These are phyloP conservation scores for Chironomus riparius DNA, from an alignment of 2,888 invertebrate species.

Conservation along the genomic window DNA sequence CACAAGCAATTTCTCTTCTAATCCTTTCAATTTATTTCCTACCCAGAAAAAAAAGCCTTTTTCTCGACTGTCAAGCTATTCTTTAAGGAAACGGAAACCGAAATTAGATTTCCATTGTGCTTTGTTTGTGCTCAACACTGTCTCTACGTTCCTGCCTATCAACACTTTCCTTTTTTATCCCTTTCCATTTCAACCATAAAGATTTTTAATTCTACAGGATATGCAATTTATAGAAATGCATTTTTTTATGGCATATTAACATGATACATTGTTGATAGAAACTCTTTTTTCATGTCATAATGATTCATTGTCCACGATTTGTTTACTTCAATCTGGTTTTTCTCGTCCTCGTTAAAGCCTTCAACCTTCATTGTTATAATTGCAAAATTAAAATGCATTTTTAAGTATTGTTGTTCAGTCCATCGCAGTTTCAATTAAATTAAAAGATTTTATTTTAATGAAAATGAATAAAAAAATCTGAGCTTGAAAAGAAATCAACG, in stretches of 20 bases:
- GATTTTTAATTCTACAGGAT: background rate
- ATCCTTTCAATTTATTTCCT: background rate
- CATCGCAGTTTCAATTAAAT: no score
- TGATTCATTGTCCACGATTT: background rate
- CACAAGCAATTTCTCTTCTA: background rate
- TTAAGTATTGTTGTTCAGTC: background rate
- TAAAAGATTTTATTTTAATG: no score
- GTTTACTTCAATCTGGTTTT: constrained; percentile 10
- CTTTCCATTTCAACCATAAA: background rate
- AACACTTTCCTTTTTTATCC: constrained; percentile 23
- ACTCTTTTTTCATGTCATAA: background rate
- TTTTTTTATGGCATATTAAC: background rate
- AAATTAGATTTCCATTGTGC: background rate
- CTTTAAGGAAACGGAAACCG: background rate
- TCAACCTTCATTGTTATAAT: background rate
- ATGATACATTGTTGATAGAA: background rate
- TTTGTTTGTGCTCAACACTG: background rate
- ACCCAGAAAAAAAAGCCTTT: background rate
- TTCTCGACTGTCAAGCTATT: no score
- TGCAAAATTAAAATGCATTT: background rate
- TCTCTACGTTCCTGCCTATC: constrained; percentile 1
- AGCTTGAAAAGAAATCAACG: constrained; percentile 18
- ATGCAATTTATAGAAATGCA: constrained; percentile 1
- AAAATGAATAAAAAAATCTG: background rate
- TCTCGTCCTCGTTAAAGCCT: background rate